A percentile compares a stretch with the other conserved stretches of the same genome.
phyloP scores from a whole-genome alignment of 2,113 vertebrate genomes.

The Rallus limicola region DNA sequence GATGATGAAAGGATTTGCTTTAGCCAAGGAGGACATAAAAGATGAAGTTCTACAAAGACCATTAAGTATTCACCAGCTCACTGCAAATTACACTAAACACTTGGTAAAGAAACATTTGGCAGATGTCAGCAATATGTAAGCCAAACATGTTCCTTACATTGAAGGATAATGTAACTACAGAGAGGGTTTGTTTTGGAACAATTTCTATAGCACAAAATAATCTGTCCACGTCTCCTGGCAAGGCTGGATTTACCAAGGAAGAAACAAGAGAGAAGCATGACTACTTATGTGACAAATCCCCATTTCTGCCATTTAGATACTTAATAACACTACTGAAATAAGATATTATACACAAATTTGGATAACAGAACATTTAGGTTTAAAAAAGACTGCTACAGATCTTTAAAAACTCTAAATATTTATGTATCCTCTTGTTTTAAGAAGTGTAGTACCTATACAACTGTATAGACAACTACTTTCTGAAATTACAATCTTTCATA shows the following conservation, averaged over 20 bases:
- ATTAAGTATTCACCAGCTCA: conserved; percentile 48
- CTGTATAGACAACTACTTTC: not conserved
- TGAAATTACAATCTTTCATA: not conserved
- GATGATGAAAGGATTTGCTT: conserved; percentile 57
- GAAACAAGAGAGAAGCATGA: conserved; percentile 22
- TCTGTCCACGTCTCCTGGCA: conserved; percentile 31
- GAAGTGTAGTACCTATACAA: not conserved
- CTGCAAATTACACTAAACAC: conserved; percentile 60
- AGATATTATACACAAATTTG: not conserved
- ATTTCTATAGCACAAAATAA: conserved; percentile 31
- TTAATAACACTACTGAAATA: not conserved
- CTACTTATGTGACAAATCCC: conserved; percentile 38
- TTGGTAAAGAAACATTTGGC: conserved; percentile 66
- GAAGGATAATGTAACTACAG: conserved; percentile 73
- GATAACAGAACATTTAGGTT: not conserved
- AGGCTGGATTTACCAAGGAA: not conserved
- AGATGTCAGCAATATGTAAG: conserved; percentile 46
- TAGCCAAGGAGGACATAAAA: conserved; percentile 16
- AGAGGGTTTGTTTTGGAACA: conserved; percentile 59
- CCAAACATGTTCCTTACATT: conserved; percentile 71
- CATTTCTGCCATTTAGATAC: not conserved
- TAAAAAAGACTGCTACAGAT: not conserved
- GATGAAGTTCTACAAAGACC: conserved; percentile 56
- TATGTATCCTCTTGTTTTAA: conserved; percentile 16
- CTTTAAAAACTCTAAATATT: conserved; percentile 15